These are phyloP conservation scores for Zele albiditarsus DNA, from an alignment of 2,888 invertebrate genomes.

Conservation along the genomic window DNA sequence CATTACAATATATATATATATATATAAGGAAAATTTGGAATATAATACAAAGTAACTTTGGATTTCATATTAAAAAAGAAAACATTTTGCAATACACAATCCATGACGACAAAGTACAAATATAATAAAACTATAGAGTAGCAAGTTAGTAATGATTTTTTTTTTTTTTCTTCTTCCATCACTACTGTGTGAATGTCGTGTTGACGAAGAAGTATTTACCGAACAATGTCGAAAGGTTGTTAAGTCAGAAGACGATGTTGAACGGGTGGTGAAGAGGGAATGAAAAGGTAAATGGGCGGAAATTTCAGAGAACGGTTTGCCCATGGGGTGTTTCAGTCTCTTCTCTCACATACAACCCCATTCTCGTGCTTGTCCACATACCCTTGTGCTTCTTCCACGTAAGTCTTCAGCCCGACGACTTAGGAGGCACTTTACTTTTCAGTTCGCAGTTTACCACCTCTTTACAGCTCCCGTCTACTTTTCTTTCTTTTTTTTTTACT, in stretches of 20 bases:
- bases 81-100: too few species aligned
- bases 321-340: constrained; percentile 54
- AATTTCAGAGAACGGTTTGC: constrained; percentile 36
- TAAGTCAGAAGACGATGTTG: constrained; percentile 50
- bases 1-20: not conserved
- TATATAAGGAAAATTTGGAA: not conserved
- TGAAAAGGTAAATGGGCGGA: constrained; percentile 34
- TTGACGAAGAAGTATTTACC: constrained; percentile 4
- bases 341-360: constrained; percentile 40
- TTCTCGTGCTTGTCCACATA: constrained; percentile 1
- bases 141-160: not conserved
- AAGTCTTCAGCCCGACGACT: constrained; percentile 44
- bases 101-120: not conserved
- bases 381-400: constrained; percentile 11
- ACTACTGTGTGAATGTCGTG: not conserved
- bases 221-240: constrained; percentile 43
- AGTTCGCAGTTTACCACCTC: constrained; percentile 46
- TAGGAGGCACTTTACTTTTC: constrained; percentile 57
- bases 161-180: not conserved
- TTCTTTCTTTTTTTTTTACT: constrained; percentile 19
- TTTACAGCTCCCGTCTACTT: constrained; percentile 10
- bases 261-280: constrained; percentile 40
- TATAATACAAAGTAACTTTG: too few species aligned
- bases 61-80: too few species aligned
- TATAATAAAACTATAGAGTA: not conserved